A percentile compares a stretch with the other conserved stretches of the same genome.
Evolutionary conservation across 2,113 vertebrate genomes (phyloP).

Genomic region (Hydropotes inermis): DNA sequence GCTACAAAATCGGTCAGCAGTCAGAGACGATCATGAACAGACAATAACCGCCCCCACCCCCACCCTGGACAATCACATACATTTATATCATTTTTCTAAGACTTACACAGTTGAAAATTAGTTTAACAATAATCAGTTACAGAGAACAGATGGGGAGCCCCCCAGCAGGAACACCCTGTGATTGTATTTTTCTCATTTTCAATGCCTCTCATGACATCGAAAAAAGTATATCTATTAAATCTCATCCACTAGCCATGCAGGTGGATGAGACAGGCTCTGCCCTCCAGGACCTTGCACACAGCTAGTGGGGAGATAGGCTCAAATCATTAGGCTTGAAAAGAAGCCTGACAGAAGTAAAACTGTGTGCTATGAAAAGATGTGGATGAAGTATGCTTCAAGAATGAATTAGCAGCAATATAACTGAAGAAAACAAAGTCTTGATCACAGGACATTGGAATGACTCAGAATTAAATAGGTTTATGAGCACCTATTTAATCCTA

Average conservation of each 20-base stretch:
- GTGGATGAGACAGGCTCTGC: neutral
- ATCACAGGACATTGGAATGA: neutral
- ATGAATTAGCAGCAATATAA: neutral
- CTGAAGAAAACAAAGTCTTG: neutral
- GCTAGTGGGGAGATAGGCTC: neutral
- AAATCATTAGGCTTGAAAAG: neutral
- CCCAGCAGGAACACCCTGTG: too few species aligned
- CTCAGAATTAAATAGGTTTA: neutral
- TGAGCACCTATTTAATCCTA: neutral
- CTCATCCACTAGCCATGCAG: neutral
- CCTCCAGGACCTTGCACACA: neutral
- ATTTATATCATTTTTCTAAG: too few species aligned
- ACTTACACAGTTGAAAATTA: neutral
- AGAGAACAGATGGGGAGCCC: rapidly evolving
- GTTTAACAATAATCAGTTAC: neutral
- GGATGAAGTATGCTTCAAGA: neutral
- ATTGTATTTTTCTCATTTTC: neutral
- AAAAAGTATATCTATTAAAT: neutral
- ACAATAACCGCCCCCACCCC: rapidly evolving
- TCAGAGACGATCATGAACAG: neutral
- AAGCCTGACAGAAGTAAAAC: neutral
- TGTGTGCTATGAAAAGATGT: neutral
- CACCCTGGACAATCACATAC: rapidly evolving
- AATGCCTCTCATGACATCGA: neutral
- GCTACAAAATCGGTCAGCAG: too few species aligned